A percentile compares a stretch with the other conserved stretches of the same genome.
Evolutionary conservation across 1,140 invertebrate genomes (phyloP).

Genomic region (Tetranychus urticae): DNA sequence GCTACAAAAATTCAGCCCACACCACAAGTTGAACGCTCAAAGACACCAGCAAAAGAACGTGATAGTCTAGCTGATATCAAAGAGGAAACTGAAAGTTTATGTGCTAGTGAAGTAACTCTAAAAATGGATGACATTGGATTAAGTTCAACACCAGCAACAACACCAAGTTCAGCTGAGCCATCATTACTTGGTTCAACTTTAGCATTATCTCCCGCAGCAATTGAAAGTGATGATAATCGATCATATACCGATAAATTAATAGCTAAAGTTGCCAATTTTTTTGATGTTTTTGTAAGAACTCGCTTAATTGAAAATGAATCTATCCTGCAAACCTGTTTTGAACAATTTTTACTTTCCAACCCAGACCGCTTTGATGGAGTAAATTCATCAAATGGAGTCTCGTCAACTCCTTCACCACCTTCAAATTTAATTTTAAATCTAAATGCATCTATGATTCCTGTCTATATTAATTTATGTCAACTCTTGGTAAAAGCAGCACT

Average conservation of each 20-base stretch:
- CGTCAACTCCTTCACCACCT: not conserved
- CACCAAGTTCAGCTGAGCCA: not conserved
- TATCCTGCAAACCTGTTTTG: not conserved
- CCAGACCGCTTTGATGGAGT: not conserved
- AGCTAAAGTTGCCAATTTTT: slow-evolving; percentile 39
- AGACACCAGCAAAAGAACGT: not conserved
- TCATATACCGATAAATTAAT: slow-evolving; percentile 15
- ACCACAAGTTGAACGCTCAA: not conserved
- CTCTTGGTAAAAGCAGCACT: not conserved
- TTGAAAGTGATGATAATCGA: no score
- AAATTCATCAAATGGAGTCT: not conserved
- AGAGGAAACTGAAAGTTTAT: not conserved
- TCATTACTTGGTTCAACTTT: not conserved
- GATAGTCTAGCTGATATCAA: not conserved
- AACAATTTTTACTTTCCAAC: not conserved
- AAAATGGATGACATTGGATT: not conserved
- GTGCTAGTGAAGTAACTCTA: not conserved
- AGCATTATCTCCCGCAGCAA: not conserved
- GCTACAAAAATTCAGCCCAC: slow-evolving; percentile 44
- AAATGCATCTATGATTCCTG: not conserved
- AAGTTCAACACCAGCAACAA: not conserved
- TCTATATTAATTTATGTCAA: slow-evolving; percentile 3
- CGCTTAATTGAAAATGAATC: not conserved
- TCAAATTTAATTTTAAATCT: not conserved
- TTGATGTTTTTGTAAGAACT: slow-evolving; percentile 28